phyloP scores from a whole-genome alignment of 1,140 invertebrate genomes.

The Achroia grisella region DNA sequence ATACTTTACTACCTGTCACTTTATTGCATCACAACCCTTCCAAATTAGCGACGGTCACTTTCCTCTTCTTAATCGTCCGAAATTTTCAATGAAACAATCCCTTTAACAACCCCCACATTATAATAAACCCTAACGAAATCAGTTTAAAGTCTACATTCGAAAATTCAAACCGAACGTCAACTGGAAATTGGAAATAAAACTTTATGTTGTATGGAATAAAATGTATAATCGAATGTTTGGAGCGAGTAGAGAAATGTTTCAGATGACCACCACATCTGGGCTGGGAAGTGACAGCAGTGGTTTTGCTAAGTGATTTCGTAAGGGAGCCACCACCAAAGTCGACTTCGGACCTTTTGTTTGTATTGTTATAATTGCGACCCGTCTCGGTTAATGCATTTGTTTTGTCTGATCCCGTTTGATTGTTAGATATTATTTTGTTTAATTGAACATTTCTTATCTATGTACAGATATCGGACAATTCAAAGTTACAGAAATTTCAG shows the following conservation, averaged over 20 bases:
- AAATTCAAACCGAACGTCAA: too few relatives aligned
- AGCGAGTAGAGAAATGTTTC: slow-evolving; percentile 20
- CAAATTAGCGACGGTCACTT: slow-evolving; percentile 51
- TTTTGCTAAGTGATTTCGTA: slow-evolving; percentile 43
- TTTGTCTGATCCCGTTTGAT: too few relatives aligned
- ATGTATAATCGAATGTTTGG: too few relatives aligned
- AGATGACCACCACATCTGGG: slow-evolving; percentile 26
- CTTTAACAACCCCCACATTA: not conserved
- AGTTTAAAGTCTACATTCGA: too few relatives aligned
- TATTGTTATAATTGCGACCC: slow-evolving; percentile 25
- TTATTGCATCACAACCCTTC: slow-evolving; percentile 27
- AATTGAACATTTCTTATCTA: too few relatives aligned
- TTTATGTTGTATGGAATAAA: too few relatives aligned
- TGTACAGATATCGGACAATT: too few relatives aligned
- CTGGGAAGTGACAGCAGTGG: slow-evolving; percentile 26
- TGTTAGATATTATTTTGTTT: too few relatives aligned
- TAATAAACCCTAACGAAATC: not conserved
- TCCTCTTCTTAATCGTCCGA: slow-evolving; percentile 39
- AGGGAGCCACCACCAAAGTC: slow-evolving; percentile 24
- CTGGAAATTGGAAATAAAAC: too few relatives aligned
- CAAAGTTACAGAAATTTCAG: too few relatives aligned
- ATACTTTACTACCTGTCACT: slow-evolving; percentile 4
- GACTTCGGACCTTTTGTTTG: slow-evolving; percentile 24
- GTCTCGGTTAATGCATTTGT: too few relatives aligned
- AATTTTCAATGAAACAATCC: slow-evolving; percentile 29